Evolutionary conservation across 2,113 vertebrate species (phyloP), one percentile per base, ranked within the genome.

Genomic region (Herpailurus yagouaroundi): DNA sequence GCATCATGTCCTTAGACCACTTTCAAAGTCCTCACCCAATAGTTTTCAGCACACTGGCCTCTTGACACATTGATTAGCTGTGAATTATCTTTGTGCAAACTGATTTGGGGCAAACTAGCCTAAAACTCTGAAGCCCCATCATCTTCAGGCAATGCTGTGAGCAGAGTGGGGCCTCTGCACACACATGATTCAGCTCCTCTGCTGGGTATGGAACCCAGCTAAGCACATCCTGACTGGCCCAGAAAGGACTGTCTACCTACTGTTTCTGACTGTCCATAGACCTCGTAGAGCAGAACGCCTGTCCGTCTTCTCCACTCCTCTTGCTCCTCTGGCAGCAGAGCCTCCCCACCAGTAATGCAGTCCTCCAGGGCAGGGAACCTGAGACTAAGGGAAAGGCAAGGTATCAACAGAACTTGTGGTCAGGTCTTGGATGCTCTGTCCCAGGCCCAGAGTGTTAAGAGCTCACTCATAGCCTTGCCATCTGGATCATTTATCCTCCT

Each of bases 181-280:
- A 11, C 9, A 3, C 21, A 1, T 27, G 29, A 41, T 41, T 31
- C 25, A 13, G 31, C 27, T 48, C 19, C 33, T 12, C 48, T 7
- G 19, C 18, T n/a, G 29, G 33, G 25, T n/a, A n/a, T n/a, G n/a
- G n/a, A n/a, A n/a, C n/a, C n/a, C n/a, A n/a, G 31, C 29, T 9
- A 5, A 52, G 38, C 27, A 15, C 3, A 25, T 14, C 19, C 10
- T 48, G 4, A 33, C 4, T 5, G 55, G 29, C 57, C 31, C 48
- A 16, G 63, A 23, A 73, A 29, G n/a, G 19, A 29, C 25, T 45
- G 98, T 97, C 60, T 50, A 89, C 98, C 7, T 98, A 99, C 99
- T 84, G 81, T 97, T 98, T 99, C 99, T 8, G 99, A 99, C 97
- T 99, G 99, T n/a, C 99, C 99, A 0, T 99, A 99, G 9, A 97